phyloP scores from a whole-genome alignment of 1,140 invertebrate species.

The Pogonomyrmex barbatus region DNA sequence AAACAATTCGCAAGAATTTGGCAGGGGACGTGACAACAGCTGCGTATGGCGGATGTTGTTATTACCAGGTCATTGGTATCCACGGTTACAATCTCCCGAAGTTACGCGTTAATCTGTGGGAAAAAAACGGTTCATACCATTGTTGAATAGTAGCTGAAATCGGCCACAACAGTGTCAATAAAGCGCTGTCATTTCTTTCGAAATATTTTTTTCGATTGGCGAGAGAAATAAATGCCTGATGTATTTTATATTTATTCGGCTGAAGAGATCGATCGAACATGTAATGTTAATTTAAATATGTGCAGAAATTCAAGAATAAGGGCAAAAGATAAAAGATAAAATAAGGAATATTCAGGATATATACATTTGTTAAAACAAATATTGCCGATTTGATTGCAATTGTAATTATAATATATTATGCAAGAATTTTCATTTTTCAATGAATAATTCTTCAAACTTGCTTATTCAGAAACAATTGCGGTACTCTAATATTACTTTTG shows the following conservation, averaged over 20 bases:
- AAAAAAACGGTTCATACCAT: background rate
- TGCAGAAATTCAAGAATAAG: background rate
- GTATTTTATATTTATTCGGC: background rate
- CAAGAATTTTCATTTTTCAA: background rate
- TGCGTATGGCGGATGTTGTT: conserved; percentile 62
- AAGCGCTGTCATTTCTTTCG: background rate
- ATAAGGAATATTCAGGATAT: background rate
- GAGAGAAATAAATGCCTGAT: background rate
- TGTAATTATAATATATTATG: background rate
- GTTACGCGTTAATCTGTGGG: background rate
- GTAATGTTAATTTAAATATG: background rate
- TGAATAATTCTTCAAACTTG: background rate
- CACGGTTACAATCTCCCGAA: background rate
- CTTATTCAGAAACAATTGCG: background rate
- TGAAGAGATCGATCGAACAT: background rate
- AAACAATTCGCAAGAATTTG: conserved; percentile 65
- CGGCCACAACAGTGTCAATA: background rate
- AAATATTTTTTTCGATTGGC: background rate
- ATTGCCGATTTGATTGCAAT: background rate
- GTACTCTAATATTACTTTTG: background rate
- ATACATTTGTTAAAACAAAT: background rate
- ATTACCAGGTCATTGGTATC: conserved; percentile 65
- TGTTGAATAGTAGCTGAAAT: background rate
- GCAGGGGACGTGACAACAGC: conserved; percentile 29
- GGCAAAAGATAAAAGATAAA: background rate